These are phyloP conservation scores for Rhynchomys soricoides DNA, from an alignment of 2,113 vertebrate genomes.

Conservation along the genomic window DNA sequence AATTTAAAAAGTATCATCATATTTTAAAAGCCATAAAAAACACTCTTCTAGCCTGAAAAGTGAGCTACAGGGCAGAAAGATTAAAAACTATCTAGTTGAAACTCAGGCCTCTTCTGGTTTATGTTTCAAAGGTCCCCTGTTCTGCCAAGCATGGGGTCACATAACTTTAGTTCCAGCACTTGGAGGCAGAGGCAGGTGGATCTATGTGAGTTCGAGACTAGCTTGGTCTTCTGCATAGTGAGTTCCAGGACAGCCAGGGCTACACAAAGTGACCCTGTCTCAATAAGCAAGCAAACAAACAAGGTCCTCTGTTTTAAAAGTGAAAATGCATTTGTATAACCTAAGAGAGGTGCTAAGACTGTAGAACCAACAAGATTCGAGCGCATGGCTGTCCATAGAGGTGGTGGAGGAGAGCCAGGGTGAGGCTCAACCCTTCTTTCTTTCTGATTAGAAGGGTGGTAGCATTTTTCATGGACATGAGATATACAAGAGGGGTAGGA, in stretches of 20 bases:
- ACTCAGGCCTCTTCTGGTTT: neutral
- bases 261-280: neutral
- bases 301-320: neutral
- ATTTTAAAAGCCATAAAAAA: neutral
- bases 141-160: neutral
- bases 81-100: neutral
- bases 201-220: neutral
- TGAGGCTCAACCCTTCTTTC: neutral
- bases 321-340: neutral
- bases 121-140: neutral
- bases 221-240: neutral
- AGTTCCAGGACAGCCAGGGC: neutral
- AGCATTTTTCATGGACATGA: neutral
- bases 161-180: neutral
- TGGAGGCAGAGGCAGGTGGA: neutral
- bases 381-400: neutral
- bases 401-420: neutral
- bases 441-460: neutral
- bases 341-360: neutral
- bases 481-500: neutral
- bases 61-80: neutral
- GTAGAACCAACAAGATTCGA: neutral
- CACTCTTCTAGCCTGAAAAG: neutral
- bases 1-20: neutral
- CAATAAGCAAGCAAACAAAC: neutral